These are phyloP conservation scores for Choloepus hoffmanni DNA, from an alignment of 2,113 vertebrate species.

Conservation along the genomic window DNA sequence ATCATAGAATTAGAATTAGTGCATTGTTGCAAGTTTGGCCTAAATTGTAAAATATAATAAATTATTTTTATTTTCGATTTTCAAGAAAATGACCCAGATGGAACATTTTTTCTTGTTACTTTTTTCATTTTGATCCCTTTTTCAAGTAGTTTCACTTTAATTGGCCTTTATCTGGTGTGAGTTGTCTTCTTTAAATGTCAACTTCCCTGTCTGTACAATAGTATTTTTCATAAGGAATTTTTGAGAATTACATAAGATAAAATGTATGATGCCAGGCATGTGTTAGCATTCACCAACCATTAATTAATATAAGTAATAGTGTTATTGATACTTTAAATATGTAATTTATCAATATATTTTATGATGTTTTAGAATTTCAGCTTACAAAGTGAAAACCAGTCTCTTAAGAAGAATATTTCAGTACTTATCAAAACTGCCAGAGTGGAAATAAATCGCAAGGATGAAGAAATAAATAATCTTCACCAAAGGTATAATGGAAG, in stretches of 20 bases:
- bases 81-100: not conserved
- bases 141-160: slow-evolving; percentile 38
- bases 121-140: not conserved
- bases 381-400: slow-evolving; percentile 92
- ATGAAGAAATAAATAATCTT: slow-evolving; percentile 95
- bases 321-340: slow-evolving; percentile 13
- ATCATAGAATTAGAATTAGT: not conserved
- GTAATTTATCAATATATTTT: slow-evolving; percentile 64
- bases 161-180: not conserved
- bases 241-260: not conserved
- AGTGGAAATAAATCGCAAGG: slow-evolving; percentile 95
- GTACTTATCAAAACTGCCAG: slow-evolving; percentile 95
- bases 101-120: not conserved
- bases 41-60: slow-evolving; percentile 46
- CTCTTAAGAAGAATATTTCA: slow-evolving; percentile 97
- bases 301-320: slow-evolving; percentile 29
- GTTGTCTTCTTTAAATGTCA: slow-evolving; percentile 24
- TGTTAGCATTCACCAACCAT: slow-evolving; percentile 15
- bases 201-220: not conserved
- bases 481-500: slow-evolving; percentile 88
- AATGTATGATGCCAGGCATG: not conserved
- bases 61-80: slow-evolving; percentile 21
- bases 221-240: slow-evolving; percentile 9
- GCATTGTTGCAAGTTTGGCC: slow-evolving; percentile 17
- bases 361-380: slow-evolving; percentile 89